Conservation (phyloP, 2,888 invertebrate genomes). For the Harpagoxenus sublaevis region DNA sequence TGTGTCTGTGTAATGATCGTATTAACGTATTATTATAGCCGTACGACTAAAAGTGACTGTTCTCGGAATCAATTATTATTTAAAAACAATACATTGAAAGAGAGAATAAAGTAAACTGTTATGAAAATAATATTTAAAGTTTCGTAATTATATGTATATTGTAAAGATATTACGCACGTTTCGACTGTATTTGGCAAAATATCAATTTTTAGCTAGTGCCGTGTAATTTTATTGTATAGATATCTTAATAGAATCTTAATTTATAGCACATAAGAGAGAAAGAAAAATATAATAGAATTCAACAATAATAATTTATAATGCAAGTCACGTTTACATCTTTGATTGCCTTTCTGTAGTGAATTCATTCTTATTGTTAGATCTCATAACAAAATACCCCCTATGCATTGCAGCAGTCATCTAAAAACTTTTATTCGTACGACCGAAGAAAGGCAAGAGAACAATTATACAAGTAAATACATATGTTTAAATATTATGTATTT, state of each 20-base stretch:
- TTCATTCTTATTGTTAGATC: neutral
- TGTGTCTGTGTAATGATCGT: constrained; percentile 13
- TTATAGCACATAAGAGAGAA: neutral
- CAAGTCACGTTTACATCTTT: neutral
- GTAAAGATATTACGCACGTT: constrained; percentile 7
- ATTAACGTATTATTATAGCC: constrained; percentile 30
- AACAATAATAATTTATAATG: constrained; percentile 20
- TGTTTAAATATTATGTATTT: constrained; percentile 22
- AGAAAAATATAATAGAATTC: constrained; percentile 22
- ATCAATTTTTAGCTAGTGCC: neutral
- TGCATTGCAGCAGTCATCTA: neutral
- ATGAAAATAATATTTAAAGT: neutral
- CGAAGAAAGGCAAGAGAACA: constrained; percentile 18
- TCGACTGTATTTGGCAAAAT: neutral
- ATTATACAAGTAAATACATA: constrained; percentile 23
- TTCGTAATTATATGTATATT: neutral
- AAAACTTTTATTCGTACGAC: constrained; percentile 51
- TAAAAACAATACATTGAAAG: neutral
- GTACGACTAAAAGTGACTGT: constrained; percentile 47
- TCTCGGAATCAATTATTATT: neutral
- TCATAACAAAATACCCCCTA: neutral
- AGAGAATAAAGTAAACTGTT: neutral
- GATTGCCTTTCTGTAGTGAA: neutral
- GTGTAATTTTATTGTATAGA: neutral
- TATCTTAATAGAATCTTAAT: constrained; percentile 26